Evolutionary conservation across 2,113 vertebrate species (phyloP), one percentile per base, ranked within the genome.

Genomic region (Tretioscincus oriximinensis): DNA sequence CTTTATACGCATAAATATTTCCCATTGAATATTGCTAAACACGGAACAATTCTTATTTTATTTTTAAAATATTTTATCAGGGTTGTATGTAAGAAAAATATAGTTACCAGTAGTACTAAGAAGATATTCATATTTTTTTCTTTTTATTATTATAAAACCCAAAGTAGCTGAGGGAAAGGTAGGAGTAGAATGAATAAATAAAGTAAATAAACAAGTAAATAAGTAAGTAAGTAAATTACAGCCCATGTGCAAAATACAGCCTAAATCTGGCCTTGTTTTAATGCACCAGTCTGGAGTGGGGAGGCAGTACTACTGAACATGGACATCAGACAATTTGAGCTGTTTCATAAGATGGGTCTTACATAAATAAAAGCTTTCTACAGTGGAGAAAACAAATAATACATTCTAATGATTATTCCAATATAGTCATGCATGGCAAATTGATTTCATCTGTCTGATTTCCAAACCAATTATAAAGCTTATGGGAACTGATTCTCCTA

Each of bases 301-400:
- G 5, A 9, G 2, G 49, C 14, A 73, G 24, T 65, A 63, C 72
- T 66, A 70, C 2, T 71, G 31, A 86, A 84, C 7, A 26, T 24
- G 81, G 61, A 76, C 51, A 54, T 80, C 26, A 89, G 26, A 6
- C n/a, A 85, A 84, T 84, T 71, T 78, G 68, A 88, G 65, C 1
- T 65, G 24, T 8, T 73, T 3, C 76, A 9, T 22, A 29, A 31
- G 72, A 86, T 7, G 83, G 60, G 78, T 35, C 18, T 88, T 89
- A 88, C 88, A 84, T 84, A 89, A 90, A 84, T 63, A 90, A 85
- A 83, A 61, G 76, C 0, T 47, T 84, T 16, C 5, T 2, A 64
- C 0, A 73, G 29, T 80, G 21, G 51, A 66, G 51, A 63, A 76
- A 71, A 86, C 88, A 91, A 83, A 81, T 65, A 75, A 84, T 76